Percentiles rank a stretch among this genome's conserved stretches.
Conservation (phyloP, 2,888 invertebrate genomes). For the Congeria kusceri region DNA sequence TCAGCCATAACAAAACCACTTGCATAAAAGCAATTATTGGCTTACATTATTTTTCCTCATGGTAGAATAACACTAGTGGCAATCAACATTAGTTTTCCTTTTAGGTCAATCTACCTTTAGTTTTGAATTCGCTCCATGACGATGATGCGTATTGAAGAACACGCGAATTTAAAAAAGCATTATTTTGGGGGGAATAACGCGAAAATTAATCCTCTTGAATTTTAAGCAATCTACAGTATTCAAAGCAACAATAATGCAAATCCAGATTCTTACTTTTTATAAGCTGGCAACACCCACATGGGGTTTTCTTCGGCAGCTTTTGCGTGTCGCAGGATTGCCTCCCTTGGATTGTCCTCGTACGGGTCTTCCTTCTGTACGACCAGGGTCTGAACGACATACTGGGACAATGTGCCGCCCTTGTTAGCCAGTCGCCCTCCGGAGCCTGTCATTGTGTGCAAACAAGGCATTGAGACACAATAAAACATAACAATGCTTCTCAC, state of each 20-base stretch:
- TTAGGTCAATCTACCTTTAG: too few relatives aligned
- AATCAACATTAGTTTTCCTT: too few relatives aligned
- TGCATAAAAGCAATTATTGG: too few relatives aligned
- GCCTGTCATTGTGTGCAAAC: constrained; percentile 74
- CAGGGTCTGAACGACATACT: constrained; percentile 97
- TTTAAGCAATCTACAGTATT: too few relatives aligned
- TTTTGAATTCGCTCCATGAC: too few relatives aligned
- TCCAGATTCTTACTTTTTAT: constrained; percentile 75
- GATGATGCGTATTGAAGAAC: too few relatives aligned
- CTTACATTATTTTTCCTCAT: too few relatives aligned
- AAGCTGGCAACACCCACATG: constrained; percentile 90
- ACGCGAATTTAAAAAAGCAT: too few relatives aligned
- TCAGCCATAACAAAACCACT: too few relatives aligned
- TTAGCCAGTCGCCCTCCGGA: constrained; percentile 96
- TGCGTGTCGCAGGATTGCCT: constrained; percentile 96
- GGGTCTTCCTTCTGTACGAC: constrained; percentile 92
- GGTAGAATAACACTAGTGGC: too few relatives aligned
- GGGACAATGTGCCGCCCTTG: constrained; percentile 97
- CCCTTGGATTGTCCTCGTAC: constrained; percentile 92
- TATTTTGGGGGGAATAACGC: too few relatives aligned
- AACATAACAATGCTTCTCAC: neutral
- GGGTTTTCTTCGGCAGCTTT: constrained; percentile 98
- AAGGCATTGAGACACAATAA: neutral
- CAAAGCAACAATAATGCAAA: neutral
- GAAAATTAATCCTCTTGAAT: too few relatives aligned